phyloP scores from a whole-genome alignment of 2,113 vertebrate genomes.

The Peromyscus polionotus region DNA sequence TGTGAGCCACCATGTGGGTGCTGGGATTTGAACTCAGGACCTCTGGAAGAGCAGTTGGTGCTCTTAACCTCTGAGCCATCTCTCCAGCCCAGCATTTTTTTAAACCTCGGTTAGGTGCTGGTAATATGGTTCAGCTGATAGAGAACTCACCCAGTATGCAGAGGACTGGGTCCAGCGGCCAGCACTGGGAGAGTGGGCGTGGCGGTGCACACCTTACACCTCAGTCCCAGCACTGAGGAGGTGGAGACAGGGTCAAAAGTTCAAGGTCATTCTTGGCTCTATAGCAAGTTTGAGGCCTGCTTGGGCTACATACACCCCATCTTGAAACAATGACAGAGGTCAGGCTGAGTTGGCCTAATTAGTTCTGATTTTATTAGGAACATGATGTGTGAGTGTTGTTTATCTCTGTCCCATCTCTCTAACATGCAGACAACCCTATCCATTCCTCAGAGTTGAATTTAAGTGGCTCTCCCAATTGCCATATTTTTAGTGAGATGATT shows the following conservation, averaged over 20 bases:
- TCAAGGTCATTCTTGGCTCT: neutral
- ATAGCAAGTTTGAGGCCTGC: neutral
- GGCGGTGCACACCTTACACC: neutral
- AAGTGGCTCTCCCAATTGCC: constrained; percentile 18
- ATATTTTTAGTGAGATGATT: constrained; percentile 55
- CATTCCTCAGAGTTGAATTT: constrained; percentile 27
- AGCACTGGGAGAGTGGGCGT: neutral
- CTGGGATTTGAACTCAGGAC: no score
- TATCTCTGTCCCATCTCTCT: neutral
- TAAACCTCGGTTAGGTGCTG: neutral
- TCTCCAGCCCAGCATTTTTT: neutral
- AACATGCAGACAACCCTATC: neutral
- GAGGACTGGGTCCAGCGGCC: neutral
- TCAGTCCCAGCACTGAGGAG: neutral
- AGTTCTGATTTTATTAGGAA: constrained; percentile 29
- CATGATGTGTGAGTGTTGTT: constrained; percentile 13
- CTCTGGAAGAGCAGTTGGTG: no score
- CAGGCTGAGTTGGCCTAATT: neutral
- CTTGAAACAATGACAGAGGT: neutral
- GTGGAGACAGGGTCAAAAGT: no score
- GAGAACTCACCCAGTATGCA: neutral
- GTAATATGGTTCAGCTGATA: neutral
- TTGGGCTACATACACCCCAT: neutral
- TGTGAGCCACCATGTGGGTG: no score
- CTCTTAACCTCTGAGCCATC: no score